Evolutionary conservation across 2,113 vertebrate species (phyloP).

Genomic region (Phasianus colchicus): DNA sequence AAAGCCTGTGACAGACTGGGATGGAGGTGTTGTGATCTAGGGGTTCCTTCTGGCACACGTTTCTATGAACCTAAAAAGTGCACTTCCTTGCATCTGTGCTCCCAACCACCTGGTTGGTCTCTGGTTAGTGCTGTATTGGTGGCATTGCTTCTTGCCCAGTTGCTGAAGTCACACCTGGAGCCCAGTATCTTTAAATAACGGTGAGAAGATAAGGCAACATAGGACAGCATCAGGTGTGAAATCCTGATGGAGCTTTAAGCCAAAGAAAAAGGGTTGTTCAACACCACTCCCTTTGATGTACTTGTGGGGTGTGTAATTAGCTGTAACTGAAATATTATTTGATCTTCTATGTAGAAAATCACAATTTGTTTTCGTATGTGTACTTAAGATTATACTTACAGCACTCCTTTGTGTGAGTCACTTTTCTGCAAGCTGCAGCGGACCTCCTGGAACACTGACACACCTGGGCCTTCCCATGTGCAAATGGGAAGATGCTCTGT

Average conservation of each 20-base stretch:
- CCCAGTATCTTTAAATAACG: background rate
- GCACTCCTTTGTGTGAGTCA: background rate
- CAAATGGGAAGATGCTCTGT: background rate
- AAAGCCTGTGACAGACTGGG: background rate
- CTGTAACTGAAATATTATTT: slow-evolving; percentile 71
- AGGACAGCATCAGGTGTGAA: background rate
- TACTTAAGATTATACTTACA: background rate
- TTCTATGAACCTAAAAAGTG: background rate
- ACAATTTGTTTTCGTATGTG: slow-evolving; percentile 53
- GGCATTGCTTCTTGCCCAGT: background rate
- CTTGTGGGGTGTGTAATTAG: slow-evolving; percentile 69
- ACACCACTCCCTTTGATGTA: slow-evolving; percentile 18
- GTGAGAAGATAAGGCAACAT: fast-evolving
- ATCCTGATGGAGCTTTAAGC: background rate
- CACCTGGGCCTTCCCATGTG: slow-evolving; percentile 20
- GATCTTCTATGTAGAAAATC: slow-evolving; percentile 68
- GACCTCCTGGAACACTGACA: background rate
- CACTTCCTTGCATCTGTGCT: background rate
- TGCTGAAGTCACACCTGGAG: background rate
- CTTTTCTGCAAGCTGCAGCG: background rate
- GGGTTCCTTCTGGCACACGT: background rate
- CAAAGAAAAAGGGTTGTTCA: background rate
- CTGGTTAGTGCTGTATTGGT: background rate
- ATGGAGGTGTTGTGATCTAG: background rate
- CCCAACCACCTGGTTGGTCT: background rate